Evolutionary conservation across 2,113 vertebrate species (phyloP).

Genomic region (Myanophis thanlyinensis): DNA sequence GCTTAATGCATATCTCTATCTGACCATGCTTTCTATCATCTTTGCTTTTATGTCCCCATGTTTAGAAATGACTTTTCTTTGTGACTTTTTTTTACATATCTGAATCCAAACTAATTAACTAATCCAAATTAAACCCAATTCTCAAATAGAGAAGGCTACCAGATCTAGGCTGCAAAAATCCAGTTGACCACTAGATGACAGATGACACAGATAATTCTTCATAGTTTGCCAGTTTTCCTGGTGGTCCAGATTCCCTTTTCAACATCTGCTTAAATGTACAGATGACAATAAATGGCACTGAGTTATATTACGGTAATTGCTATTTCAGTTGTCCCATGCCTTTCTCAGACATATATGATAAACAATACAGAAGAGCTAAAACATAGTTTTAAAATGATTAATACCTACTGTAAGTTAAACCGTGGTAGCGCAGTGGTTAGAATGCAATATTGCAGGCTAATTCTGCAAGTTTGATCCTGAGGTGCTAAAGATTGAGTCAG

Average conservation of each 20-base stretch:
- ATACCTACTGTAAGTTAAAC: neutral
- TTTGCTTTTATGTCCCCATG: neutral
- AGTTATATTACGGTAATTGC: neutral
- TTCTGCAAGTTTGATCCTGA: neutral
- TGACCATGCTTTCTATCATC: neutral
- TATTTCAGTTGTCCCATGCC: neutral
- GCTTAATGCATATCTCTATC: neutral
- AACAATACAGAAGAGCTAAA: neutral
- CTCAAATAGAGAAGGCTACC: neutral
- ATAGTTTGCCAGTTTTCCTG: neutral
- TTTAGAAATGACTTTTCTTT: neutral
- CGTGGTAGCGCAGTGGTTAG: neutral
- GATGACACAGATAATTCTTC: neutral
- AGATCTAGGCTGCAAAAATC: neutral
- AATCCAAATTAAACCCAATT: neutral
- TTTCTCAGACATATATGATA: neutral
- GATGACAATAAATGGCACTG: neutral
- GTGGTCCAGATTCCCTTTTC: neutral
- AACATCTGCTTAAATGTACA: neutral
- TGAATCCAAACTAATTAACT: no score
- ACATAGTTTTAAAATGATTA: neutral
- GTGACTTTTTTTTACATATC: neutral
- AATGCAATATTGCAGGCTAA: neutral
- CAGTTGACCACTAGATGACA: neutral
- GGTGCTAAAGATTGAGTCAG: neutral